Conservation (phyloP, 2,797 vertebrate genomes). For the Ctenopoma multispine region DNA sequence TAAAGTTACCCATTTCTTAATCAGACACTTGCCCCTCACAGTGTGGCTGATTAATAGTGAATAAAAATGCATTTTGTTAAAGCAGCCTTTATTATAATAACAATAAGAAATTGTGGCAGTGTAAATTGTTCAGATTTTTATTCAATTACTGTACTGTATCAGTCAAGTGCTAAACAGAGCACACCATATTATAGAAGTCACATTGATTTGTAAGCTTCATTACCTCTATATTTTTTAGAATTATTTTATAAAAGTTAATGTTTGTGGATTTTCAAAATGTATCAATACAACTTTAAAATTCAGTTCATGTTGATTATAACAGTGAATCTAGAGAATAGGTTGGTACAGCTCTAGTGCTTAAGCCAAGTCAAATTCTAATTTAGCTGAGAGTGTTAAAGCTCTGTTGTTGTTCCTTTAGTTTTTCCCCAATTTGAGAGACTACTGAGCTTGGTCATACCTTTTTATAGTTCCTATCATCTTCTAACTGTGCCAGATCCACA, state of each 20-base stretch:
- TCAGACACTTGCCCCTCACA: too few relatives aligned
- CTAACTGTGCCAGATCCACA: constrained; percentile 15
- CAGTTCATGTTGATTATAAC: constrained; percentile 10
- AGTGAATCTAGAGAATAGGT: constrained; percentile 9
- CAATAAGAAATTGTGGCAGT: background rate
- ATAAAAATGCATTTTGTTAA: background rate
- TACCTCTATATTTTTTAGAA: background rate
- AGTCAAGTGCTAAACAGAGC: background rate
- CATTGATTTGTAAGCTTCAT: background rate
- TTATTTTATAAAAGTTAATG: background rate
- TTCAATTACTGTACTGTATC: background rate
- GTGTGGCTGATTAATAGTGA: background rate
- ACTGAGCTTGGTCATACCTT: constrained; percentile 1
- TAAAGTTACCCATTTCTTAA: background rate
- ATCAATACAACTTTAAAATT: constrained; percentile 14
- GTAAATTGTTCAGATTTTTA: background rate
- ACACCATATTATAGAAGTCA: background rate
- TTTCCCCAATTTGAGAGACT: constrained; percentile 8
- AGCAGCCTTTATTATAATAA: background rate
- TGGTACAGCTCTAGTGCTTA: background rate
- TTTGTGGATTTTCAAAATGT: constrained; percentile 2
- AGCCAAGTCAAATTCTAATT: too few relatives aligned
- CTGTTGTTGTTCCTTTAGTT: background rate
- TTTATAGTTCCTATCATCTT: constrained; percentile 7
- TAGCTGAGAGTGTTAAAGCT: background rate